Base-by-base conservation (phyloP, 2,113 vertebrate species). In the Pungitius pungitius region DNA sequence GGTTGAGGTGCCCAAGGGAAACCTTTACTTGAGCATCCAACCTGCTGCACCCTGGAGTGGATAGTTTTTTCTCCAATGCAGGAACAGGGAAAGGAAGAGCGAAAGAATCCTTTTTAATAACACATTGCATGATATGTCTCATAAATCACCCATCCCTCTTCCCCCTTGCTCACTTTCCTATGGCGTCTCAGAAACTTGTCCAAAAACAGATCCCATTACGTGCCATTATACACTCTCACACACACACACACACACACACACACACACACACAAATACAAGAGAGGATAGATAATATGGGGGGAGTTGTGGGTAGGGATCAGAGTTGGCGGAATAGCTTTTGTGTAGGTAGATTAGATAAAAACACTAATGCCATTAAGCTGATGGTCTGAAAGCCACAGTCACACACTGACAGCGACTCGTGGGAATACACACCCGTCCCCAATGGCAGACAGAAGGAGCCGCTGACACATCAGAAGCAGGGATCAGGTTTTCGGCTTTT, bases 331-430 rank as follows among this genome's bases (percentile, higher is more conserved):
- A 82, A 82, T 68, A 56, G 76, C 57, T 58, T 86, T 90, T 90
- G 78, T 87, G 67, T 54, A 74, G 60, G 72, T 51, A 89, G 84
- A 91, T 92, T 90, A 84, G 85, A 91, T 92, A 87, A 90, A 91
- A 87, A 74, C 68, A 85, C 67, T 89, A 91, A 92, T 88, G 84
- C 69, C 68, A 89, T 91, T 89, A 89, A 75, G 76, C 61, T 77
- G 84, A 88, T 81, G 84, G 82, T 68, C 78, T 90, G 71, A 92
- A 90, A 92, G 88, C 89, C 79, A 68, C 52, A 74, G 85, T 85
- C 84, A 80, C 85, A 86, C 74, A 89, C 83, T 57, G 70, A 77
- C 76, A 65, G 75, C 37, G 73, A 83, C 85, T 71, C 81, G 0
- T 55, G 89, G 88, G 88, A 91, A 81, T 69, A 83, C 77, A 89